Evolutionary conservation across 2,888 invertebrate genomes (phyloP).

Genomic region (Synergus itoensis): DNA sequence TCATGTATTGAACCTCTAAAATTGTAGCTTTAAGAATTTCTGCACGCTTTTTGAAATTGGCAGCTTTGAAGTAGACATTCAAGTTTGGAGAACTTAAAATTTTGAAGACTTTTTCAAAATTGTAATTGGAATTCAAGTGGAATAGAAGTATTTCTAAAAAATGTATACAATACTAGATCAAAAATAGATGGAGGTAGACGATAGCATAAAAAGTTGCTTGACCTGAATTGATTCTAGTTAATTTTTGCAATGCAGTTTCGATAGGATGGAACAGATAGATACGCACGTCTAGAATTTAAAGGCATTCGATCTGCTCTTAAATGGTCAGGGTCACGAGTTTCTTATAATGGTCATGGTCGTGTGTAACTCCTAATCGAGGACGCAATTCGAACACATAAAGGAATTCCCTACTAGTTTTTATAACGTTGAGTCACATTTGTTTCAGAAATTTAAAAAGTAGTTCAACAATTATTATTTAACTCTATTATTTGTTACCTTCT

Average conservation of each 20-base stretch:
- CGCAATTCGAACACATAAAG: slow-evolving; percentile 13
- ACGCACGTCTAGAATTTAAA: slow-evolving; percentile 27
- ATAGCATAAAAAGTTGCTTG: neutral
- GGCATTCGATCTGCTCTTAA: slow-evolving; percentile 18
- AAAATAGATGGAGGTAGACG: neutral
- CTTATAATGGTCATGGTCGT: slow-evolving; percentile 38
- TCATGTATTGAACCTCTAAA: neutral
- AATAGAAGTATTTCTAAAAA: neutral
- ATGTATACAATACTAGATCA: neutral
- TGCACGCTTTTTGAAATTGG: neutral
- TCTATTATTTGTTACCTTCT: too few species aligned
- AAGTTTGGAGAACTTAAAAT: too few species aligned
- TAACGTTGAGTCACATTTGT: neutral
- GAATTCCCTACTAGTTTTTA: slow-evolving; percentile 10
- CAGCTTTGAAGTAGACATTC: too few species aligned
- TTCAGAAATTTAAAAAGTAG: neutral
- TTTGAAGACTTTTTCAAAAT: neutral
- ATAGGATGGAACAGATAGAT: neutral
- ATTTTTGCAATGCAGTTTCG: neutral
- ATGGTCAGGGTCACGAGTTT: slow-evolving; percentile 40
- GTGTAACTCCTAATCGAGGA: slow-evolving; percentile 19
- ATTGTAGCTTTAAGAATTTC: neutral
- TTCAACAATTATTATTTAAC: neutral
- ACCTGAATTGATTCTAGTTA: neutral
- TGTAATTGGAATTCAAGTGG: neutral